phyloP scores from a whole-genome alignment of 1,140 invertebrate species.

The Drosophila pandora region DNA sequence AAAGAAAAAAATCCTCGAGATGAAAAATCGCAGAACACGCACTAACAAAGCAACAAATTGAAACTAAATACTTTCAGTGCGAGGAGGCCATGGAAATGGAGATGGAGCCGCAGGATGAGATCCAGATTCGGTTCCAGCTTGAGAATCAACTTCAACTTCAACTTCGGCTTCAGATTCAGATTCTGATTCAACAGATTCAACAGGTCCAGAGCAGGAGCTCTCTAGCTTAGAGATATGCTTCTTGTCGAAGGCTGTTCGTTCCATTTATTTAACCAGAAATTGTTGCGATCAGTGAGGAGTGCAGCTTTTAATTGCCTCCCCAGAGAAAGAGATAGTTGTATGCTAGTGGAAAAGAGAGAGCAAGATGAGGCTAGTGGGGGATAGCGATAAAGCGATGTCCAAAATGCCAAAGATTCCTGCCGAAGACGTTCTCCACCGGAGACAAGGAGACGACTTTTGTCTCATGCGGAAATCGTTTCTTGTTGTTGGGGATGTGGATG shows the following conservation, averaged over 20 bases:
- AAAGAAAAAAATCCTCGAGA: constrained; percentile 18
- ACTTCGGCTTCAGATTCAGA: constrained; percentile 16
- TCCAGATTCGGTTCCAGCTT: constrained; percentile 48
- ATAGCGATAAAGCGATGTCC: constrained; percentile 59
- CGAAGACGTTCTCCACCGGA: constrained; percentile 51
- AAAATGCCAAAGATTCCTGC: constrained; percentile 73
- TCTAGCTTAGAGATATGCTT: constrained; percentile 53
- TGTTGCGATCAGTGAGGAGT: constrained; percentile 74
- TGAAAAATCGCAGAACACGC: constrained; percentile 77
- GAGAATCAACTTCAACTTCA: constrained; percentile 1
- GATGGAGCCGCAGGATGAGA: constrained; percentile 50
- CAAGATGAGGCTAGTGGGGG: constrained; percentile 28
- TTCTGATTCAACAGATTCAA: background rate
- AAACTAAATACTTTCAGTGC: constrained; percentile 76
- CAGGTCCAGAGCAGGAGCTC: constrained; percentile 32
- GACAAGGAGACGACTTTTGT: constrained; percentile 73
- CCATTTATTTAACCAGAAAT: constrained; percentile 77
- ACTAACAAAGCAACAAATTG: constrained; percentile 82
- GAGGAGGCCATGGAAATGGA: constrained; percentile 52
- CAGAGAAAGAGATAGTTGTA: constrained; percentile 17
- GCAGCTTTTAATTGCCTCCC: constrained; percentile 71
- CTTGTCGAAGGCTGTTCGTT: constrained; percentile 58
- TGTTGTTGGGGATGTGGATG: constrained; percentile 2
- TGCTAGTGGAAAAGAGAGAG: background rate
- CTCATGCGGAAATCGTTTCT: constrained; percentile 67